These are phyloP conservation scores for Leptinotarsa defecta DNA, from an alignment of 1,140 invertebrate species.

Conservation along the genomic window DNA sequence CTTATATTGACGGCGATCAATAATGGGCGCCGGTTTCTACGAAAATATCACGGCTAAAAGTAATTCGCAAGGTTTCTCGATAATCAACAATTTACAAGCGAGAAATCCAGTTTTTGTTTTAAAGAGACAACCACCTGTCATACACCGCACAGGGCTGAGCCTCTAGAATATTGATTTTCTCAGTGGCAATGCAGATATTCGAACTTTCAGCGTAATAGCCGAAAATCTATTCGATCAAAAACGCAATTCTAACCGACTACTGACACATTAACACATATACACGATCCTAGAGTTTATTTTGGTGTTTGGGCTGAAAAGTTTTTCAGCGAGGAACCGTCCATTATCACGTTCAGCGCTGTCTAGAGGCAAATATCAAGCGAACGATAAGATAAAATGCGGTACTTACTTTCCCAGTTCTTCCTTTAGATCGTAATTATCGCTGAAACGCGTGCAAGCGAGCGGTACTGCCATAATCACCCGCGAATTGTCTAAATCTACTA, in stretches of 20 bases:
- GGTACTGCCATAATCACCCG: slow-evolving; percentile 52
- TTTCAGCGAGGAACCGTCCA: slow-evolving; percentile 23
- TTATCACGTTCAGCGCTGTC: neutral
- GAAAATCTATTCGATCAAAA: neutral
- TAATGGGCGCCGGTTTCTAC: no score
- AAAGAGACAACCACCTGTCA: slow-evolving; percentile 54
- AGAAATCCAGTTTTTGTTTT: slow-evolving; percentile 18
- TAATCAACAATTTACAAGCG: neutral
- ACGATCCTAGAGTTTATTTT: slow-evolving; percentile 37
- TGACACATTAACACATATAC: slow-evolving; percentile 13
- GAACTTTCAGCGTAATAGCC: slow-evolving; percentile 30
- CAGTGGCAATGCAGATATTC: slow-evolving; percentile 56
- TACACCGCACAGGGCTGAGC: slow-evolving; percentile 49
- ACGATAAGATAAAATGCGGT: slow-evolving; percentile 35
- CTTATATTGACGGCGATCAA: no score
- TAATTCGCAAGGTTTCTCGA: neutral
- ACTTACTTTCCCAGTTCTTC: slow-evolving; percentile 99
- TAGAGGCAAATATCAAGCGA: neutral
- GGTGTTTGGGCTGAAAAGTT: slow-evolving; percentile 30
- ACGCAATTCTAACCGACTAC: neutral
- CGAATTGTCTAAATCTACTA: slow-evolving; percentile 16
- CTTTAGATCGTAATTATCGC: slow-evolving; percentile 99
- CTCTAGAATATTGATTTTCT: slow-evolving; percentile 56
- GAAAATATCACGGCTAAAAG: no score
- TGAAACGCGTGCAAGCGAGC: slow-evolving; percentile 85